These are phyloP conservation scores for Hemicentrotus pulcherrimus DNA, from an alignment of 35 echinoderm and acorn worm species.

Conservation along the genomic window DNA sequence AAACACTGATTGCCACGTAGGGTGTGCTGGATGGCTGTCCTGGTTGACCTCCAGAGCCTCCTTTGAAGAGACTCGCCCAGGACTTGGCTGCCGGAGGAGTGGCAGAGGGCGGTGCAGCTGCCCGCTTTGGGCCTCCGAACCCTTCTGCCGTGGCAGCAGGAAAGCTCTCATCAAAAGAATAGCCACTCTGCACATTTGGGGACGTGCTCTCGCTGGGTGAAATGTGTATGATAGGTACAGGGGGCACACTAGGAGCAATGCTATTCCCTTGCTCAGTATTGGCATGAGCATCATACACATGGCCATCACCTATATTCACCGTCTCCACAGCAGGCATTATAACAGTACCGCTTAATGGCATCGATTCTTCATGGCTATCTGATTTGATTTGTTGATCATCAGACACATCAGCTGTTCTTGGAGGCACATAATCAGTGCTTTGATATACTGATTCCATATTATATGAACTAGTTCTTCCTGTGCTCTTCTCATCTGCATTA, in stretches of 20 bases:
- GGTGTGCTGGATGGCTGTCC: neutral
- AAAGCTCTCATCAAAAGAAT: neutral
- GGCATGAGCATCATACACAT: neutral
- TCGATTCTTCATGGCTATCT: neutral
- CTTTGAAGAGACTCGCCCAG: constrained; percentile 47
- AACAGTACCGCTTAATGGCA: neutral
- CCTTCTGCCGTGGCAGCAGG: neutral
- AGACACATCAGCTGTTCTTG: neutral
- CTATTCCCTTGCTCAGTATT: neutral
- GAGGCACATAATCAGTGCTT: neutral
- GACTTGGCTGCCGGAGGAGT: neutral
- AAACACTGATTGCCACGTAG: neutral
- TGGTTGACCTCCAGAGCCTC: neutral
- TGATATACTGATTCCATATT: neutral
- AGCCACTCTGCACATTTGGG: neutral
- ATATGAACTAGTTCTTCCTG: constrained; percentile 42
- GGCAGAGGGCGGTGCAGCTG: neutral
- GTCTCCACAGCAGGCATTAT: neutral
- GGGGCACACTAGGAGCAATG: neutral
- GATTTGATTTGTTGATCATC: neutral
- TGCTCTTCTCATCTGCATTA: constrained; percentile 48
- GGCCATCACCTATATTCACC: neutral
- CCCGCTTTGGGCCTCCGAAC: neutral
- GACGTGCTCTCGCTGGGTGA: neutral
- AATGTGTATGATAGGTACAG: neutral